Conservation (phyloP, 2,113 vertebrate species). For the Triplophysa rosa region DNA sequence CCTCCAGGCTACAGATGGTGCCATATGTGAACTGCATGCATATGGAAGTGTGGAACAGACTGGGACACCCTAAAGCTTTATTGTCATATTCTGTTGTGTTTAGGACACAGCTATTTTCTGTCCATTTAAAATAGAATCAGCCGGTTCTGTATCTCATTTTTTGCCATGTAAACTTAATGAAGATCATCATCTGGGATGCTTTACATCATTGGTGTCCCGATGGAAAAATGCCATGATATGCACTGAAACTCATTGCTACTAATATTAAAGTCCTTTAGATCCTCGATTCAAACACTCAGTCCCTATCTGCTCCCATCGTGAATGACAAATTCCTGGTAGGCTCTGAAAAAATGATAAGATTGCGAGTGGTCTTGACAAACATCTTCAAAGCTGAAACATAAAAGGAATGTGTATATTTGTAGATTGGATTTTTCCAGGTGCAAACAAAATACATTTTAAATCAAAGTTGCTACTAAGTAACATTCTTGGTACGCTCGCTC, state of each 20-base stretch:
- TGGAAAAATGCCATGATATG: background rate
- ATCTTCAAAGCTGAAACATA: background rate
- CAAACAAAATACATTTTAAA: constrained; percentile 12
- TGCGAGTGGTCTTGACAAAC: background rate
- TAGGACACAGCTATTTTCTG: constrained; percentile 44
- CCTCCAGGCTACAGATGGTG: constrained; percentile 20
- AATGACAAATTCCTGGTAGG: constrained; percentile 22
- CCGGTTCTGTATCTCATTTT: background rate
- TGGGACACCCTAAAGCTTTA: background rate
- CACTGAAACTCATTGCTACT: background rate
- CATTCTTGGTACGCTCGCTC: background rate
- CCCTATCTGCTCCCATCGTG: background rate
- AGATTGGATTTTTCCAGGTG: constrained; percentile 16
- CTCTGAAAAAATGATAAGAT: background rate
- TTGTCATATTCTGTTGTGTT: constrained; percentile 41
- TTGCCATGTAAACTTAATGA: constrained; percentile 58
- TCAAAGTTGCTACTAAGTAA: constrained; percentile 6
- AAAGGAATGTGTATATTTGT: constrained; percentile 41
- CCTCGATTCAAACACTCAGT: constrained; percentile 3
- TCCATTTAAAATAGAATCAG: constrained; percentile 16
- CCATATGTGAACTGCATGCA: constrained; percentile 15
- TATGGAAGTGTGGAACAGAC: constrained; percentile 14
- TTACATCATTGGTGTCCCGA: constrained; percentile 47
- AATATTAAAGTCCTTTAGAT: constrained; percentile 27
- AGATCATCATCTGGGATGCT: constrained; percentile 58